Percentiles rank a stretch among this genome's conserved stretches.
Conservation (phyloP, 1,140 invertebrate genomes). For the Aricia agestis region DNA sequence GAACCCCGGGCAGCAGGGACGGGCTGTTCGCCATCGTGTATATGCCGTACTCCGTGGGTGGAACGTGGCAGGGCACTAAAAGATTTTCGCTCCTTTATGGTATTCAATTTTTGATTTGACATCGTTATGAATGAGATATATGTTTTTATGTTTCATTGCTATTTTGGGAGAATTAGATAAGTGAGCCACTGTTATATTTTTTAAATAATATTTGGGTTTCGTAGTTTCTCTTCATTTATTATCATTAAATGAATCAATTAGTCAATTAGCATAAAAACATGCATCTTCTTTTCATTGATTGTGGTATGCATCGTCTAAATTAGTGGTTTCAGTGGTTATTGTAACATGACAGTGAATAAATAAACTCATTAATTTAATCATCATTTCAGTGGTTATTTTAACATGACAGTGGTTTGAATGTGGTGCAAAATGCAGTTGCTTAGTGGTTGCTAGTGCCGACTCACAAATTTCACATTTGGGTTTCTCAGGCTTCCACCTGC, state of each 20-base stretch:
- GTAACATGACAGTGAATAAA: no score
- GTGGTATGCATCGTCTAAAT: no score
- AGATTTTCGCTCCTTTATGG: conserved; percentile 9
- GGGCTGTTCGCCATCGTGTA: conserved; percentile 76
- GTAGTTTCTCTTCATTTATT: no score
- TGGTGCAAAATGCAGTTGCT: conserved; percentile 14
- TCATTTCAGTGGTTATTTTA: conserved; percentile 16
- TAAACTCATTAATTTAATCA: no score
- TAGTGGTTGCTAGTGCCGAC: conserved; percentile 41
- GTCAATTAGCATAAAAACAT: no score
- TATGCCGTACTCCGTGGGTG: conserved; percentile 79
- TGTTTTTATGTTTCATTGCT: background rate
- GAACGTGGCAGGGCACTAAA: conserved; percentile 82
- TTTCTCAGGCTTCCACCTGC: conserved; percentile 87
- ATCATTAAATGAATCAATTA: no score
- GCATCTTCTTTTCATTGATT: no score
- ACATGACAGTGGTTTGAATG: conserved; percentile 28
- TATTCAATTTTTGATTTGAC: conserved; percentile 2
- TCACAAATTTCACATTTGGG: conserved; percentile 86
- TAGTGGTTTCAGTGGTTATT: background rate
- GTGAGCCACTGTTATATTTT: no score
- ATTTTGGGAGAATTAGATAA: no score
- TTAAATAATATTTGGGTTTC: no score
- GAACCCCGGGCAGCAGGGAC: conserved; percentile 51
- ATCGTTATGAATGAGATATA: background rate